phyloP scores from a whole-genome alignment of 2,797 vertebrate species.

The Typhlichthys subterraneus region DNA sequence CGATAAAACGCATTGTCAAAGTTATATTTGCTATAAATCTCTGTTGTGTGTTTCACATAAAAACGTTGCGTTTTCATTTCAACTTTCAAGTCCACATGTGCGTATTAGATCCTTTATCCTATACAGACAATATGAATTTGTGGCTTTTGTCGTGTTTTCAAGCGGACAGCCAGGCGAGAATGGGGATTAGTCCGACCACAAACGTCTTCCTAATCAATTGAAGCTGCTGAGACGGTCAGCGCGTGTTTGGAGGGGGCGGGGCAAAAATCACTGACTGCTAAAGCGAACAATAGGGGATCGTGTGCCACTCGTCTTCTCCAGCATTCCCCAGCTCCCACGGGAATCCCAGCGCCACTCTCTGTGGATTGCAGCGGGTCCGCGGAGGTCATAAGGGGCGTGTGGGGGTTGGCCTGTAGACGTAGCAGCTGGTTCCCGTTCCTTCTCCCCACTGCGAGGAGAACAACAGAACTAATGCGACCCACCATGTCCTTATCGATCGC shows the following conservation, averaged over 20 bases:
- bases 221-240: slow-evolving; percentile 63
- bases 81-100: slow-evolving; percentile 42
- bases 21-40: no score
- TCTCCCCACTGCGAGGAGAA: slow-evolving; percentile 52
- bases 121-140: slow-evolving; percentile 16
- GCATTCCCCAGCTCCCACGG: slow-evolving; percentile 72
- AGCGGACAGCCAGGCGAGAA: slow-evolving; percentile 44
- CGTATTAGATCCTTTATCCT: background rate
- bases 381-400: slow-evolving; percentile 58
- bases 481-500: slow-evolving; percentile 61
- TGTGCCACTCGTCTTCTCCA: slow-evolving; percentile 76
- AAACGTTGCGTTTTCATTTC: background rate
- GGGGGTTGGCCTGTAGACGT: slow-evolving; percentile 39
- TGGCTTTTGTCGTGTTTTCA: slow-evolving; percentile 41
- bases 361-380: slow-evolving; percentile 66
- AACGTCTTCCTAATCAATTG: slow-evolving; percentile 74
- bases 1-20: no score
- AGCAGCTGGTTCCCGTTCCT: slow-evolving; percentile 75
- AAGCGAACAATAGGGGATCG: slow-evolving; percentile 76
- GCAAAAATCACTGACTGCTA: slow-evolving; percentile 70
- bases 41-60: background rate
- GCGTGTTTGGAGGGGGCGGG: slow-evolving; percentile 40
- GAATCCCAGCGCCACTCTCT: slow-evolving; percentile 64
- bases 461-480: slow-evolving; percentile 56
- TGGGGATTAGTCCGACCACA: slow-evolving; percentile 61